Evolutionary conservation across 1,140 invertebrate species (phyloP), one percentile per base, ranked within the genome.

Genomic region (Potamilus streckersoni): DNA sequence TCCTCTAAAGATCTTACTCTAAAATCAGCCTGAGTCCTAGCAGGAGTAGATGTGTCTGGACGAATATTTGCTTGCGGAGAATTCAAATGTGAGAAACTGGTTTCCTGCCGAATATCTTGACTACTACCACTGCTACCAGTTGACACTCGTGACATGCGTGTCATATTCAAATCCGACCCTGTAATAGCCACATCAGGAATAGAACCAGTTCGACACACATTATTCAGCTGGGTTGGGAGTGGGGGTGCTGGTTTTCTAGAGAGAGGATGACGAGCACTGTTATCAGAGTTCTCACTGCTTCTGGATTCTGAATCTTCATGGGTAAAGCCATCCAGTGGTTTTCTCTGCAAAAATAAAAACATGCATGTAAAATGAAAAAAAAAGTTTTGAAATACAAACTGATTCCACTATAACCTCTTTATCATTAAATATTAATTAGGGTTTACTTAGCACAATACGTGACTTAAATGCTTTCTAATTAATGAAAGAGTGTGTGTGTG

Each of bases 21-120:
- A n/a, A 55, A 59, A 14, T 19, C 27, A 20, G 64, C 38, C 23
- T 68, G 57, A 27, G 49, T 60, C 13, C 58, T 71, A 66, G 70
- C 70, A 61, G 75, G 75, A 38, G 75, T 77, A 2, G 75, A 77
- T 5, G 75, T 77, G 27, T 72, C 73, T 67, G 75, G 75, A 70
- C 73, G 75, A 57, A 77, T 72, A 61, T 71, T 64, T 63, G 68
- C 72, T 57, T 65, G 56, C 2, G 75, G 64, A 27, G 75, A 72
- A 12, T 64, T 56, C 20, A 77, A 58, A 38, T 72, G 69, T 66
- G 69, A 61, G 69, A 77, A 77, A 61, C 58, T 71, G 19, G 38
- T 61, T 62, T 77, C 75, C 63, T 56, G 63, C 62, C 69, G 59
- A 56, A 72, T 60, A 77, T 77, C 70, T 38, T 72, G 75, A 60